These are phyloP conservation scores for Oscheius sp. DNA, from an alignment of 2,888 invertebrate genomes.

Conservation along the genomic window DNA sequence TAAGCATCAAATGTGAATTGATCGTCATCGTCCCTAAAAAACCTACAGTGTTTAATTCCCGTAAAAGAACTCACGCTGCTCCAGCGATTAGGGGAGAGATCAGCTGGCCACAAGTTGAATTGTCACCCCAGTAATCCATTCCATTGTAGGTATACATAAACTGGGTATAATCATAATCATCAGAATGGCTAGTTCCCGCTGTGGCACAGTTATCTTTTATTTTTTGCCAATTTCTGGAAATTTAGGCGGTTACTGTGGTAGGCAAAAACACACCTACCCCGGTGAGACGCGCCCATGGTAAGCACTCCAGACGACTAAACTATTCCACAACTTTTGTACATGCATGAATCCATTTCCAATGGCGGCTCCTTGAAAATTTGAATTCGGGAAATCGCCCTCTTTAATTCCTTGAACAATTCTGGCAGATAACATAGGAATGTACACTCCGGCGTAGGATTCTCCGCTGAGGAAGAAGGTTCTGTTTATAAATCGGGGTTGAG, in stretches of 20 bases:
- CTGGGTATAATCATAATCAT: conserved; percentile 42
- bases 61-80: background rate
- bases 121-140: conserved; percentile 49
- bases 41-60: too few relatives aligned
- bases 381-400: conserved; percentile 51
- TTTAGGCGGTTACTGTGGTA: too few relatives aligned
- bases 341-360: conserved; percentile 43
- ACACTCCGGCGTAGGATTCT: conserved; percentile 76
- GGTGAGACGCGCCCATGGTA: conserved; percentile 52
- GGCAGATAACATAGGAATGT: conserved; percentile 75
- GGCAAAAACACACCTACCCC: conserved; percentile 22
- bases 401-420: conserved; percentile 68
- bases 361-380: conserved; percentile 55
- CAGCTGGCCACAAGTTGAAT: conserved; percentile 36
- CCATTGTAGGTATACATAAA: conserved; percentile 44
- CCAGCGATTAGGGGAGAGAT: conserved; percentile 42
- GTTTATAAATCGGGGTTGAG: conserved; percentile 73
- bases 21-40: background rate
- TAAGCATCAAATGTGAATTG: conserved; percentile 39
- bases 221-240: conserved; percentile 49
- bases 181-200: conserved; percentile 39
- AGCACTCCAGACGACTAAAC: conserved; percentile 51
- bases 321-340: conserved; percentile 37
- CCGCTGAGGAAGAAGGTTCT: conserved; percentile 76
- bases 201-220: conserved; percentile 47